Base-by-base conservation (phyloP, 2,797 vertebrate genomes). In the Bucorvus abyssinicus region DNA sequence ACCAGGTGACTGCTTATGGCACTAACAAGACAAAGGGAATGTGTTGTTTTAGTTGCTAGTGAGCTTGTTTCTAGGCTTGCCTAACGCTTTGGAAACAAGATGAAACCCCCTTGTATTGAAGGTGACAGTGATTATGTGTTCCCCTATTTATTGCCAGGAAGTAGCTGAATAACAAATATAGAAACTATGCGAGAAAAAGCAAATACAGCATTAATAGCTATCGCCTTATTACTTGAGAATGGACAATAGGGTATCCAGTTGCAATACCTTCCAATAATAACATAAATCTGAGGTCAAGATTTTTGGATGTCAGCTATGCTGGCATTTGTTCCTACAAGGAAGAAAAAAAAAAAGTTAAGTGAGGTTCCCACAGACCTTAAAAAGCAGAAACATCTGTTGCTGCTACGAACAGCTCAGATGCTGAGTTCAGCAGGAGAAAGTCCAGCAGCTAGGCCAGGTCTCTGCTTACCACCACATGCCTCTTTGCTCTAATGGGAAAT, bases 361-460 rank as follows among this genome's bases (percentile, higher is more conserved):
- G 64, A 93, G 52, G 55, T 96, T 98, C 97, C 95, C 97, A 97
- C 94, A 97, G 95, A 96, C 77, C 76, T 93, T 95, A 92, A 91
- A 97, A 97, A 97, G 84, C 94, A 97, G 92, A 98, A 98, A 97
- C 97, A 97, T 97, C 96, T 97, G 97, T 94, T 85, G 55, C 61
- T 89, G 91, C 64, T 87, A 92, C 77, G 91, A 96, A 55, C 84
- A 74, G 87, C 50, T 95, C 38, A 0, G 71, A 76, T 94, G 95
- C 87, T 85, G 90, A 95, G 82, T 90, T 95, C 92, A 95, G 95
- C 94, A 95, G 78, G 75, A 95, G 93, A 96, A 96, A 87, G 88
- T 90, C 89, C 89, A 96, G 81, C 80, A 85, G 79, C 55, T 74
- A 92, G 89, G 92, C 77, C 89, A 95, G 90, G 90, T 95, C 94